phyloP scores from a whole-genome alignment of 2,113 vertebrate species.

The Cathartes aura region DNA sequence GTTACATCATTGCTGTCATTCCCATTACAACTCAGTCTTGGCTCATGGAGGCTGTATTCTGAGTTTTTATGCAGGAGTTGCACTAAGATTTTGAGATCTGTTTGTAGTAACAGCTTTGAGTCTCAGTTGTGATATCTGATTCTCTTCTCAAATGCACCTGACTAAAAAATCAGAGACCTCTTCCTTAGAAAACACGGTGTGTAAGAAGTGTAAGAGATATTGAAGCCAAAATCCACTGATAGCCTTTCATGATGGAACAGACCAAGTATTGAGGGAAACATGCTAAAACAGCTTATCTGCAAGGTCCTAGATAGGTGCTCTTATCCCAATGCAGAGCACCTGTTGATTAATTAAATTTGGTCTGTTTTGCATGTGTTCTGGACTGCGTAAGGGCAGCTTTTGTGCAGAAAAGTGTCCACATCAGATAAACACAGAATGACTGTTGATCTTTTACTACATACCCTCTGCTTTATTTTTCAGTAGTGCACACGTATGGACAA shows the following conservation, averaged over 20 bases:
- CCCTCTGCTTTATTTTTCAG: background rate
- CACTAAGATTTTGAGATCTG: background rate
- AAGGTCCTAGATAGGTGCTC: background rate
- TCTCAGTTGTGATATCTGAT: background rate
- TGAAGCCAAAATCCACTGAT: background rate
- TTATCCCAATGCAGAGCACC: background rate
- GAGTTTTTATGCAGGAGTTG: background rate
- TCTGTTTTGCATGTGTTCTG: background rate
- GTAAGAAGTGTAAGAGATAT: background rate
- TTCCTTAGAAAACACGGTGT: background rate
- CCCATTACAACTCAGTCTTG: background rate
- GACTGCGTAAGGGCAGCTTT: background rate
- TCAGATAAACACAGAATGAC: background rate
- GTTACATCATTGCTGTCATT: background rate
- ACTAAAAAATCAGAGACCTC: background rate
- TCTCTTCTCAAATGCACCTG: background rate
- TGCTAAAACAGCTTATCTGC: background rate
- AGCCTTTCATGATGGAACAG: background rate
- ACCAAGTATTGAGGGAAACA: background rate
- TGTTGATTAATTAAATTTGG: background rate
- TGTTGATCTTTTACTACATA: background rate
- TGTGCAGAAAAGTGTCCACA: background rate
- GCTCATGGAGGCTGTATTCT: background rate
- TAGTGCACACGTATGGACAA: accelerated
- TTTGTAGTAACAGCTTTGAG: background rate